Evolutionary conservation across 2,797 vertebrate genomes (phyloP).

Genomic region (Ispidina picta): DNA sequence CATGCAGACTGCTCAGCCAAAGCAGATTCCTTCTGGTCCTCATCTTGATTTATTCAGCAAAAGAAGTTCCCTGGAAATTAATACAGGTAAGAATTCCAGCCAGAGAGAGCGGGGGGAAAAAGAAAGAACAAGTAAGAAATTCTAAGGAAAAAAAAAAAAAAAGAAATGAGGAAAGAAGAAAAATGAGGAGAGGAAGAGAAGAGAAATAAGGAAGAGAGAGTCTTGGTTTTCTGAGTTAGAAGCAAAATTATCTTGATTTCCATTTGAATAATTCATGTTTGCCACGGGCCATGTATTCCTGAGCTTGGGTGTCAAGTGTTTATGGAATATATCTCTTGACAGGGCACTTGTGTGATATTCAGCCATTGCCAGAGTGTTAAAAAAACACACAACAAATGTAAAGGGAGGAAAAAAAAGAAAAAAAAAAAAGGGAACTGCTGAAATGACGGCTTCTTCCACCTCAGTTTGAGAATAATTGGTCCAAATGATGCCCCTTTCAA

Average conservation of each 20-base stretch:
- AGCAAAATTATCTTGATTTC: slow-evolving; percentile 81
- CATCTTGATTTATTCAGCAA: not conserved
- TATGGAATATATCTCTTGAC: slow-evolving; percentile 78
- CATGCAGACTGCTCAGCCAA: not conserved
- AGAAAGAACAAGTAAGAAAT: slow-evolving; percentile 1
- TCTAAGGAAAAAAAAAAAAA: not conserved
- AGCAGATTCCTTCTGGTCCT: not conserved
- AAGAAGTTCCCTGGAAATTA: not conserved
- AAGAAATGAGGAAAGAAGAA: not conserved
- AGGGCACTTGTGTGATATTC: slow-evolving; percentile 73
- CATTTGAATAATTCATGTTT: slow-evolving; percentile 80
- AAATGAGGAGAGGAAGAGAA: slow-evolving; percentile 19
- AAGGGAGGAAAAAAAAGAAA: slow-evolving; percentile 2
- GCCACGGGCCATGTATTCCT: slow-evolving; percentile 79
- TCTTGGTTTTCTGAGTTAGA: slow-evolving; percentile 76
- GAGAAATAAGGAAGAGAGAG: slow-evolving; percentile 43
- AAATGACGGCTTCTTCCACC: slow-evolving; percentile 43
- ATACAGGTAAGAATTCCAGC: not conserved
- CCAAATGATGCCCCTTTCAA: slow-evolving; percentile 71
- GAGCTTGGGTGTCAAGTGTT: slow-evolving; percentile 78
- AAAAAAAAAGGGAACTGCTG: not conserved
- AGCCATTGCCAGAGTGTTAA: slow-evolving; percentile 49
- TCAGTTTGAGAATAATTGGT: slow-evolving; percentile 79
- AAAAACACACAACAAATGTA: slow-evolving; percentile 64
- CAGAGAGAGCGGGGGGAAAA: not conserved